These are phyloP conservation scores for Flabesymbios commensalis DNA, from an alignment of 2,888 invertebrate species.

Conservation along the genomic window DNA sequence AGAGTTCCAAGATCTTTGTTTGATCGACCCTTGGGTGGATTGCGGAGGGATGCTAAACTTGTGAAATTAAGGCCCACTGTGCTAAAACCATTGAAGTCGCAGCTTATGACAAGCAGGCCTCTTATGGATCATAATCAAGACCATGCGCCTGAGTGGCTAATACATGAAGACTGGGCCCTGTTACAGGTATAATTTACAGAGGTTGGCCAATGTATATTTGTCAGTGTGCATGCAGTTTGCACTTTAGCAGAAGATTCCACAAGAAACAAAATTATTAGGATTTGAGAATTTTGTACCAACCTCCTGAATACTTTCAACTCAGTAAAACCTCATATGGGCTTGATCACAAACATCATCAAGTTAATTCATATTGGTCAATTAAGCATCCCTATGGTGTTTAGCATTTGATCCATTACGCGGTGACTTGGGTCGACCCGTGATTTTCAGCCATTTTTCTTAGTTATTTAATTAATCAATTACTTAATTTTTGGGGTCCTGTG, in stretches of 20 bases:
- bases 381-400: too few relatives aligned
- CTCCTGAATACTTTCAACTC: neutral
- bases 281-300: neutral
- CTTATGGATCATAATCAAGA: slow-evolving; percentile 65
- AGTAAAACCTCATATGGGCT: too few relatives aligned
- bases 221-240: neutral
- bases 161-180: slow-evolving; percentile 87
- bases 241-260: neutral
- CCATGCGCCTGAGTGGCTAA: slow-evolving; percentile 91
- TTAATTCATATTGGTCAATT: too few relatives aligned
- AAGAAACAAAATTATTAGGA: neutral
- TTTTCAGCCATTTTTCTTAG: too few relatives aligned
- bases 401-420: too few relatives aligned
- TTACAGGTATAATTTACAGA: slow-evolving; percentile 62
- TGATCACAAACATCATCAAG: too few relatives aligned
- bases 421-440: too few relatives aligned
- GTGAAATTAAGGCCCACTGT: slow-evolving; percentile 68
- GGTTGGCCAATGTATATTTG: neutral
- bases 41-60: slow-evolving; percentile 78
- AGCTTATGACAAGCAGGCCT: slow-evolving; percentile 33
- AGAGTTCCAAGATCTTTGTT: slow-evolving; percentile 81
- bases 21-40: slow-evolving; percentile 76
- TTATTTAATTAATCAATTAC: too few relatives aligned
- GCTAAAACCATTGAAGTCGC: slow-evolving; percentile 37
- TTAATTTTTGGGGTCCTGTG: too few relatives aligned